Conservation (phyloP, 2,888 invertebrate species). For the Osedax fenrisi region DNA sequence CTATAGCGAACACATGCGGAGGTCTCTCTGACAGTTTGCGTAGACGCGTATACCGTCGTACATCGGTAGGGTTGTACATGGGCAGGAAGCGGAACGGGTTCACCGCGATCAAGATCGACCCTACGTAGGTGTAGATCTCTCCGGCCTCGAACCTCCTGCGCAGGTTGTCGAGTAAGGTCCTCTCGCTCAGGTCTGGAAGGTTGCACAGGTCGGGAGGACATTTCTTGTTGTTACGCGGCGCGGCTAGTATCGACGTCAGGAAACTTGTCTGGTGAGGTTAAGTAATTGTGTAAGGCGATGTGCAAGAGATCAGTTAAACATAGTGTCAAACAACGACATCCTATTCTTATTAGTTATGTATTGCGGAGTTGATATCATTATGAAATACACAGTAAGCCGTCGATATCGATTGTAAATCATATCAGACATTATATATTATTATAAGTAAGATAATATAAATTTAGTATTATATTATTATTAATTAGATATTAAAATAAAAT, state of each 20-base stretch:
- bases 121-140: conserved; percentile 89
- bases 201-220: conserved; percentile 91
- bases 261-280: no score
- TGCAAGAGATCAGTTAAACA: no score
- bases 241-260: conserved; percentile 79
- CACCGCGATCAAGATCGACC: conserved; percentile 83
- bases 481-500: no score
- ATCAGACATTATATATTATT: no score
- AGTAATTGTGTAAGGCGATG: no score
- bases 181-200: conserved; percentile 83
- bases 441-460: no score
- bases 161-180: conserved; percentile 78
- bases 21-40: conserved; percentile 78
- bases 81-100: conserved; percentile 81
- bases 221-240: conserved; percentile 75
- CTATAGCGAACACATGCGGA: conserved; percentile 90
- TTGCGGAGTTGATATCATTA: no score
- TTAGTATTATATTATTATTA: no score
- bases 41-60: conserved; percentile 85
- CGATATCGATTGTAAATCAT: no score
- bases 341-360: no score
- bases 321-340: no score
- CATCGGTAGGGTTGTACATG: conserved; percentile 93
- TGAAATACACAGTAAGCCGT: no score
- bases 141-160: conserved; percentile 71